Evolutionary conservation across 2,888 invertebrate genomes (phyloP), one percentile per base, ranked within the genome.

Genomic region (Girardia tigrina): DNA sequence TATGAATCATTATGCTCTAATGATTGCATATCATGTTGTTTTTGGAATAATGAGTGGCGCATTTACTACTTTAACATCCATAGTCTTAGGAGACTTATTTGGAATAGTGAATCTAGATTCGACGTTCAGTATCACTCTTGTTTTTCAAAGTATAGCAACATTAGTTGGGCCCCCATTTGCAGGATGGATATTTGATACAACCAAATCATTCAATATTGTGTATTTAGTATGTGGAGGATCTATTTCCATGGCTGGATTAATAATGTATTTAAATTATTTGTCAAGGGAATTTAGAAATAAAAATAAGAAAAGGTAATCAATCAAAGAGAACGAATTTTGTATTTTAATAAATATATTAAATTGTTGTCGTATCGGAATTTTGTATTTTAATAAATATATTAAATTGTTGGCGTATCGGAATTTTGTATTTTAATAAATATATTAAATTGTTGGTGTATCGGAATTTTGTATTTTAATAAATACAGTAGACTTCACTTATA

Each of bases 21-120:
- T 94, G 80, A 88, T 89, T 26, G 80, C 90, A 75, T 95, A 92
- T 84, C 89, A 90, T 26, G 81, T 80, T 26, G 70, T 79, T 28
- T 83, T 82, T 78, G 83, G 83, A n/a, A 75, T 81, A 2, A 56
- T 56, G 56, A 23, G 76, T 81, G 86, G 94, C 79, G 94, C 93
- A 77, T 95, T 94, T 83, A 94, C 94, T 72, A 93, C 94, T n/a
- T 87, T 94, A 74, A 94, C 94, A 0, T 94, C 94, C 26, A 94
- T 94, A 75, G 91, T 94, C 78, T 87, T 94, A 77, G 94, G 94
- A 28, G 94, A 95, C 85, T 87, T 95, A 70, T 86, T 95, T 74
- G 94, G 94, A n/a, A 86, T 94, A 79, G 92, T 93, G 79, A 90
- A 88, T 81, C 86, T 95, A 75, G 94, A 94, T n/a, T 94, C 93